Evolutionary conservation across 64 coral and sea anemone genomes (phyloP), one percentile per base, ranked within the genome.

Genomic region (Montipora sp.): DNA sequence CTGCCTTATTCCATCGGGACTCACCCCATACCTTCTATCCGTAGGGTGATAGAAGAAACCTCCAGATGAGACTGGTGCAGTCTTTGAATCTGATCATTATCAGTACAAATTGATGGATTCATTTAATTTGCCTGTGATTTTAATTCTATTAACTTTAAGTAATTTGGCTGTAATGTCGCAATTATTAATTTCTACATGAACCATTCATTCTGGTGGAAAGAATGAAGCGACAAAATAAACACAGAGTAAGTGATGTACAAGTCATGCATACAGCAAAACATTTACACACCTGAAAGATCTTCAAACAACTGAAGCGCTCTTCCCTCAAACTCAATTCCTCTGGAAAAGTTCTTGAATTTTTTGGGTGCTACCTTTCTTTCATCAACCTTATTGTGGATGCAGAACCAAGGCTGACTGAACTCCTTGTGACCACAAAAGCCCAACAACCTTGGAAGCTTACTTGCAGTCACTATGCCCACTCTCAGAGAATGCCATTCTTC

Each of bases 21-120:
- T 92, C 19, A 57, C 90, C 5, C 90, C 90, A 77, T 92, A 92
- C 53, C 90, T 72, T 60, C 21, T 72, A 85, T 92, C 90, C 55
- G 5, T 19, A 63, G 90, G 90, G 44, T 92, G 70, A 63, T 92
- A 55, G 69, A 92, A 85, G 8, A 84, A 85, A 21, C 90, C 80
- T 77, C 90, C 36, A 14, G 50, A 16, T 85, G 90, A 84, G 22
- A 92, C 63, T 69, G 84, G 66, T 6, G 75, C 84, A 53, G 0
- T 12, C 3, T 7, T 14, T 63, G 53, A 57, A 6, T 6, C 36
- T 57, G 11, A 63, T 63, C 60, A 63, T 63, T 7, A 63, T 63
- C 8, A 63, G 8, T 7, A 63, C 60, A 63, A 63, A 12, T 63
- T 63, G 8, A 63, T 63, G 36, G 36, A 36, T 36, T 36, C 0